Conservation (phyloP, 2,797 vertebrate genomes). For the Schizopygopsis pylzovi region DNA sequence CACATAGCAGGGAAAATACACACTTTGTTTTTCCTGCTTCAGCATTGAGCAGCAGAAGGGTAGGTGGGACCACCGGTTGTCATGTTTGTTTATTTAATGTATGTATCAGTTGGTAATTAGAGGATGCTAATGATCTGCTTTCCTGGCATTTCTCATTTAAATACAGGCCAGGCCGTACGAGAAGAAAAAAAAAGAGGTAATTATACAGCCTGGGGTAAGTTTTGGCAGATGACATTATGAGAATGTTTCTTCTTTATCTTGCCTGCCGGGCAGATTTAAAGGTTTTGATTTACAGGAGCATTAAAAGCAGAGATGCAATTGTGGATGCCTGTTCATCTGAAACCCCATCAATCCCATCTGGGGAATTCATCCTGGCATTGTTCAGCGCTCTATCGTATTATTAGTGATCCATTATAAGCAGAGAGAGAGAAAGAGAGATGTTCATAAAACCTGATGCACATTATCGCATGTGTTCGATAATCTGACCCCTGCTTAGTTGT, state of each 20-base stretch:
- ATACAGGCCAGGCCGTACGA: conserved; percentile 40
- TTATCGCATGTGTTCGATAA: conserved; percentile 38
- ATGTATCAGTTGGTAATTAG: conserved; percentile 58
- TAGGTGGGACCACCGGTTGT: conserved; percentile 44
- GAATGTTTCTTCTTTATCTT: conserved; percentile 37
- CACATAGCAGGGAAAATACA: conserved; percentile 8
- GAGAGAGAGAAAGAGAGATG: neutral
- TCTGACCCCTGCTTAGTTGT: conserved; percentile 16
- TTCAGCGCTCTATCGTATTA: conserved; percentile 17
- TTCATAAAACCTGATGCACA: conserved; percentile 19
- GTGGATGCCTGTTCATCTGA: conserved; percentile 27
- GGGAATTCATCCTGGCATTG: conserved; percentile 22
- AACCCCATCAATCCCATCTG: conserved; percentile 35
- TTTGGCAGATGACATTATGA: conserved; percentile 56
- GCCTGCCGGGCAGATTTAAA: conserved; percentile 46
- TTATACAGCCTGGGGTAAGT: conserved; percentile 45
- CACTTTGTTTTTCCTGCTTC: neutral
- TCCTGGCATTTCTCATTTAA: conserved; percentile 58
- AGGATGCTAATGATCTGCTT: conserved; percentile 53
- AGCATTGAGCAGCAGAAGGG: conserved; percentile 14
- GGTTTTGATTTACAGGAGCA: conserved; percentile 50
- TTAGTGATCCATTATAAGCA: conserved; percentile 20
- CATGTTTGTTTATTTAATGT: conserved; percentile 51
- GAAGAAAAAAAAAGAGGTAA: conserved; percentile 48
- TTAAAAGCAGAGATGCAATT: conserved; percentile 34